These are phyloP conservation scores for Phoxinus phoxinus DNA, from an alignment of 2,113 vertebrate species.

Conservation along the genomic window DNA sequence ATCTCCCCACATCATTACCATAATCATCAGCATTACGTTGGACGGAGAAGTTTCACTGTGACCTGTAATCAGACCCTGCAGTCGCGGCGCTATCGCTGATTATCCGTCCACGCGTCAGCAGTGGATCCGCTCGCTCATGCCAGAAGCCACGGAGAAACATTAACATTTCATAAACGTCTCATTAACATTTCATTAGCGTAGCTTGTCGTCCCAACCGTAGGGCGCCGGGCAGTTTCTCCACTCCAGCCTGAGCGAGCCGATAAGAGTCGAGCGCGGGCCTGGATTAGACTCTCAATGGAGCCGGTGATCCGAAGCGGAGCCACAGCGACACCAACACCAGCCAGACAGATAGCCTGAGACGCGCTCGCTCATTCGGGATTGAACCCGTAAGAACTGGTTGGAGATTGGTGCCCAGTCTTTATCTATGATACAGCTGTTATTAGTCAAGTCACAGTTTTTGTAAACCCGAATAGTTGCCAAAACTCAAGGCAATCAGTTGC, in stretches of 20 bases:
- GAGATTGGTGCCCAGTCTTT: background rate
- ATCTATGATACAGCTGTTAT: background rate
- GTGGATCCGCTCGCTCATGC: no score
- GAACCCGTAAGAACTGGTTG: no score
- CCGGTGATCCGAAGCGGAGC: conserved; percentile 26
- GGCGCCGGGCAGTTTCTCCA: background rate
- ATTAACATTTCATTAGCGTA: conserved; percentile 61
- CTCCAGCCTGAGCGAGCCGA: background rate
- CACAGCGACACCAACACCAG: background rate
- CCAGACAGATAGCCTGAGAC: no score
- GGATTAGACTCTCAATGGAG: background rate
- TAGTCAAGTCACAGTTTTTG: no score
- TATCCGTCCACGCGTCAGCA: background rate
- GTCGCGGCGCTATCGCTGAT: background rate
- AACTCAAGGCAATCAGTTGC: no score
- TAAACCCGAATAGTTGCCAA: no score
- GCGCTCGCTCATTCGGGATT: no score
- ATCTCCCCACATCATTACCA: background rate
- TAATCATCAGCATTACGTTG: background rate
- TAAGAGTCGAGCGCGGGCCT: conserved; percentile 25
- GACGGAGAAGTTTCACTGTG: background rate
- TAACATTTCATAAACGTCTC: conserved; percentile 44
- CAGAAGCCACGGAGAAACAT: conserved; percentile 43
- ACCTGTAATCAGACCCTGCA: background rate
- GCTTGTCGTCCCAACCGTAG: conserved; percentile 53